Base-by-base conservation (phyloP, 1,140 invertebrate species). In the Cotesia chilonis region DNA sequence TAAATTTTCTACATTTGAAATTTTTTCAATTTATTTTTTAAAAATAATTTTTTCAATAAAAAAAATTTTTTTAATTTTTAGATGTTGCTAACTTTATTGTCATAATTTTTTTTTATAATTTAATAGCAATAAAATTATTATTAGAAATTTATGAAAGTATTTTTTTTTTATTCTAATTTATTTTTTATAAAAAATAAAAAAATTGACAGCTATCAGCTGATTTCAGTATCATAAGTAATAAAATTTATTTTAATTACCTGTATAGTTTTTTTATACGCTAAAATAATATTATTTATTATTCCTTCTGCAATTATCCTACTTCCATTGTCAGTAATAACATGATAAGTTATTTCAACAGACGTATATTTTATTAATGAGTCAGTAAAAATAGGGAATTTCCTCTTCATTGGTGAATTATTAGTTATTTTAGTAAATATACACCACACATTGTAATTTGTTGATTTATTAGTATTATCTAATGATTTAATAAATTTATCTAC, bases 321-420 rank as follows among this genome's bases (percentile, higher is more conserved):
- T 4, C 87, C 84, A 3, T 86, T 80, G 80, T 95, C 94, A 1
- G 88, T 90, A 64, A 94, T 91, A 2, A 94, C 88, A 79, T 94
- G 90, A 28, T 94, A 86, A 52, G 88, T 86, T 54, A 94, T 77
- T 55, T 88, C 85, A 4, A 89, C 87, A 17, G 87, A 80, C 2
- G 88, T 78, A 52, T 86, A 75, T 59, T 77, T 86, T 1, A 92
- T 79, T 51, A 93, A 81, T 6, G 91, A 92, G 4, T 87, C 81
- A 2, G 90, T 84, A 75, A 91, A 90, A 35, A 87, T 86, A 64
- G 84, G 82, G 72, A 92, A 90, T 75, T 92, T 92, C 6, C 83
- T 80, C 68, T 88, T 87, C 74, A 92, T 87, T 6, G 88, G 87
- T n/a, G 86, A 87, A 75, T 90, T 92, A 2, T 80, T 81, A 12